These are phyloP conservation scores for Gadus chalcogrammus DNA, from an alignment of 2,113 vertebrate species.

Conservation along the genomic window DNA sequence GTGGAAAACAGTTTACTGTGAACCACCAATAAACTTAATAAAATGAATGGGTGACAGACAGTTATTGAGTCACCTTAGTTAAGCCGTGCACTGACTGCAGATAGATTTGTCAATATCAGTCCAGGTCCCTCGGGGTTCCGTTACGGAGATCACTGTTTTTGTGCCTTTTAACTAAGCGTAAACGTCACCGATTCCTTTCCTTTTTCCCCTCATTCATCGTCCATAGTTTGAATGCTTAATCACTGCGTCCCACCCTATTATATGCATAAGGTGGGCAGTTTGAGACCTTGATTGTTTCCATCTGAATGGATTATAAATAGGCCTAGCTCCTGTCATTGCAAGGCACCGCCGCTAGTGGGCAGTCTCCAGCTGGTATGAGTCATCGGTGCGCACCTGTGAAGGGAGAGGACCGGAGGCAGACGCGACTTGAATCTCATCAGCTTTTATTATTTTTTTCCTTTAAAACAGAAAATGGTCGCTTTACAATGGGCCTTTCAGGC, in stretches of 20 bases:
- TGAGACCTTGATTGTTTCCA: constrained; percentile 10
- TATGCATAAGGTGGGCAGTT: not conserved
- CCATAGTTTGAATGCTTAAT: constrained; percentile 24
- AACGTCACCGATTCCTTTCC: constrained; percentile 54
- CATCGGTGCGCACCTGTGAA: constrained; percentile 56
- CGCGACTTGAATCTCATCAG: constrained; percentile 54
- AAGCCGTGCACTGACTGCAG: too few species aligned
- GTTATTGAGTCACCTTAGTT: too few species aligned
- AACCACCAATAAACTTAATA: too few species aligned
- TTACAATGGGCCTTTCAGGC: constrained; percentile 79
- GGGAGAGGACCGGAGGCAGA: constrained; percentile 9
- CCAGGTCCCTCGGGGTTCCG: too few species aligned
- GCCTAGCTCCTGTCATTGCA: constrained; percentile 29
- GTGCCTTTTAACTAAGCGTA: constrained; percentile 60
- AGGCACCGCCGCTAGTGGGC: constrained; percentile 37
- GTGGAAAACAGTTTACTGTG: too few species aligned
- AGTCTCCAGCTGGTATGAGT: constrained; percentile 56
- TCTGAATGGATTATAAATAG: constrained; percentile 45
- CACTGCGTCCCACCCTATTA: constrained; percentile 2
- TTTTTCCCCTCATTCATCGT: constrained; percentile 12
- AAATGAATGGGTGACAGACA: too few species aligned
- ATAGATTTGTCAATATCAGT: too few species aligned
- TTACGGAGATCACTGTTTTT: constrained; percentile 22
- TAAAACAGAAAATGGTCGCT: constrained; percentile 84
- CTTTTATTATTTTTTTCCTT: constrained; percentile 78